These are phyloP conservation scores for Oncorhynchus clarkii DNA, from an alignment of 2,113 vertebrate species.

Conservation along the genomic window DNA sequence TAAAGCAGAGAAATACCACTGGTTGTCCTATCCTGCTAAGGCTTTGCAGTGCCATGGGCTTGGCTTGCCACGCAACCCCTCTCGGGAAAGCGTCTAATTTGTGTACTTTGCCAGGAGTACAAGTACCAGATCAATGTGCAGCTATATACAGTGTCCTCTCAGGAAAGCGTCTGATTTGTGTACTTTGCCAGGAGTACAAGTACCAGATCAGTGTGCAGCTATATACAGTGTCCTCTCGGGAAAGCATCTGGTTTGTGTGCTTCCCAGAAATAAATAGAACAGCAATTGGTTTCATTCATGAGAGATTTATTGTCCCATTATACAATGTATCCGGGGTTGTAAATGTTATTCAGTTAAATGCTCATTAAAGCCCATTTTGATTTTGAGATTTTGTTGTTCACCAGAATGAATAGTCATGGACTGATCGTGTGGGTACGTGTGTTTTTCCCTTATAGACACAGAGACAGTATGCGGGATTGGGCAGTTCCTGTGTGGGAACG, in stretches of 20 bases:
- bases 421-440: background rate
- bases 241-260: too few relatives aligned
- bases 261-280: background rate
- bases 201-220: too few relatives aligned
- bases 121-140: too few relatives aligned
- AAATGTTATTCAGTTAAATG: background rate
- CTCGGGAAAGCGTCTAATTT: too few relatives aligned
- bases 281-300: background rate
- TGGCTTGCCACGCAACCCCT: background rate
- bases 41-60: background rate
- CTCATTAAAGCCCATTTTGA: background rate
- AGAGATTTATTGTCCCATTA: background rate
- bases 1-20: background rate
- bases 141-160: too few relatives aligned
- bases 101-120: too few relatives aligned
- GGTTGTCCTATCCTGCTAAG: background rate
- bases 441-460: slow-evolving; percentile 44
- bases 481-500: slow-evolving; percentile 78
- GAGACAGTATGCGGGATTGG: slow-evolving; percentile 56
- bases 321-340: background rate
- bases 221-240: too few relatives aligned
- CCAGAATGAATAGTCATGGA: background rate
- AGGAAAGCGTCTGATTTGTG: too few relatives aligned
- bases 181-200: too few relatives aligned
- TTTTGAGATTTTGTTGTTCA: background rate